phyloP scores from a whole-genome alignment of 2,797 vertebrate species.

The Lepilemur septentrionalis region DNA sequence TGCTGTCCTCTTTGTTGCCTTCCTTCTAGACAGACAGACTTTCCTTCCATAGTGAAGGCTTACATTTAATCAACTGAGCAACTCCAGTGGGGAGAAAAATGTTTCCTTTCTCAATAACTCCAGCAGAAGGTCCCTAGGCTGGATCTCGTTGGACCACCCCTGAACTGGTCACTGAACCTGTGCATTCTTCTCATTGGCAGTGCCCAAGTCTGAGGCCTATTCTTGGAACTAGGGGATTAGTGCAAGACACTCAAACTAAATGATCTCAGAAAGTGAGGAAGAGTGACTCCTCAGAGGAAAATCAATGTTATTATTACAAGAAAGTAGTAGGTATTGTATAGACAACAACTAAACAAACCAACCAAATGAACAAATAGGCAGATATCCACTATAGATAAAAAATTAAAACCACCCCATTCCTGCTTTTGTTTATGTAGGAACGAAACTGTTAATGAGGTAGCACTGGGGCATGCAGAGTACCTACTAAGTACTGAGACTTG shows the following conservation, averaged over 20 bases:
- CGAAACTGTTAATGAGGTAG: background rate
- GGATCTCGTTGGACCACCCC: background rate
- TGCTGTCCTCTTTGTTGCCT: background rate
- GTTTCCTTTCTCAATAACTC: background rate
- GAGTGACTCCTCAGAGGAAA: background rate
- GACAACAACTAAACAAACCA: background rate
- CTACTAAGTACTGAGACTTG: background rate
- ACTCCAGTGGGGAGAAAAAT: background rate
- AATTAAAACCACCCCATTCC: background rate
- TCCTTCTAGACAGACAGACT: background rate
- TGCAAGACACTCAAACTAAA: background rate
- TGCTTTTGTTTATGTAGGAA: constrained; percentile 4
- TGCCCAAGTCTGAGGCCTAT: background rate
- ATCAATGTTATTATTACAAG: background rate
- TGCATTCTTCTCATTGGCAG: background rate
- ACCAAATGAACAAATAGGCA: background rate
- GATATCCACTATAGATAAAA: background rate
- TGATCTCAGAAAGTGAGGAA: background rate
- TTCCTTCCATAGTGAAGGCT: background rate
- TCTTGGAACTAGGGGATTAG: background rate
- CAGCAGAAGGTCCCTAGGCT: background rate
- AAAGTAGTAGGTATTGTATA: background rate
- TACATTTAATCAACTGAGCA: background rate
- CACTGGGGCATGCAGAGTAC: background rate
- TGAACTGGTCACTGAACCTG: background rate